Evolutionary conservation across 2,888 invertebrate species (phyloP).

Genomic region (Blastobasis adustella): DNA sequence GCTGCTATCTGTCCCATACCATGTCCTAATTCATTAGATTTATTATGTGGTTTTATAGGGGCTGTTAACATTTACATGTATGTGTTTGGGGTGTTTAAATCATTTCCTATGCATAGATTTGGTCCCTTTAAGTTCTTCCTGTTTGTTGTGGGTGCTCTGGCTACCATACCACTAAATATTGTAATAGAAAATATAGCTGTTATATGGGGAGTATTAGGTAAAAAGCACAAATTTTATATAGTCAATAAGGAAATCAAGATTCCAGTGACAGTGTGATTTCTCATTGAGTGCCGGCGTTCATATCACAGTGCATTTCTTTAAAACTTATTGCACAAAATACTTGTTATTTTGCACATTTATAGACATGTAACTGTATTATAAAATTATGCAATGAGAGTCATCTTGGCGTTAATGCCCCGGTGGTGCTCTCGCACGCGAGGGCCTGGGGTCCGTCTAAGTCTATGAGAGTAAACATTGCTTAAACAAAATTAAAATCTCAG

Average conservation of each 20-base stretch:
- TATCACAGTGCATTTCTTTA: slow-evolving; percentile 19
- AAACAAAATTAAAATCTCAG: too few relatives aligned
- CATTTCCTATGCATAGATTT: slow-evolving; percentile 91
- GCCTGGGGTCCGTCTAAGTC: too few relatives aligned
- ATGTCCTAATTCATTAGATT: slow-evolving; percentile 88
- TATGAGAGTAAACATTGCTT: too few relatives aligned
- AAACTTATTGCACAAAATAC: slow-evolving; percentile 56
- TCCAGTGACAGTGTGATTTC: slow-evolving; percentile 76
- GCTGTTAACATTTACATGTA: slow-evolving; percentile 98
- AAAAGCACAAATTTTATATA: slow-evolving; percentile 97
- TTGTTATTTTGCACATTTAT: slow-evolving; percentile 37
- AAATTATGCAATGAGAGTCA: too few relatives aligned
- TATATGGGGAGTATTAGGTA: slow-evolving; percentile 94
- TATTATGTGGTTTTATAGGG: slow-evolving; percentile 92
- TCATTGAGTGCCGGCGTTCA: slow-evolving; percentile 18
- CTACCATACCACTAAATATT: slow-evolving; percentile 94
- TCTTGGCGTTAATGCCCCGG: too few relatives aligned
- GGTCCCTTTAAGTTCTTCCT: slow-evolving; percentile 85
- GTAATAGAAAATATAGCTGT: slow-evolving; percentile 96
- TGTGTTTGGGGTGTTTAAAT: slow-evolving; percentile 97
- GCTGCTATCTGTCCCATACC: slow-evolving; percentile 91
- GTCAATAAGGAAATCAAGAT: slow-evolving; percentile 92
- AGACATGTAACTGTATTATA: slow-evolving; percentile 15
- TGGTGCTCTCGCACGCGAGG: too few relatives aligned
- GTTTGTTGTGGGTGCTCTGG: slow-evolving; percentile 89